Conservation (phyloP, 2,888 invertebrate genomes). For the Pyrrhia umbra region DNA sequence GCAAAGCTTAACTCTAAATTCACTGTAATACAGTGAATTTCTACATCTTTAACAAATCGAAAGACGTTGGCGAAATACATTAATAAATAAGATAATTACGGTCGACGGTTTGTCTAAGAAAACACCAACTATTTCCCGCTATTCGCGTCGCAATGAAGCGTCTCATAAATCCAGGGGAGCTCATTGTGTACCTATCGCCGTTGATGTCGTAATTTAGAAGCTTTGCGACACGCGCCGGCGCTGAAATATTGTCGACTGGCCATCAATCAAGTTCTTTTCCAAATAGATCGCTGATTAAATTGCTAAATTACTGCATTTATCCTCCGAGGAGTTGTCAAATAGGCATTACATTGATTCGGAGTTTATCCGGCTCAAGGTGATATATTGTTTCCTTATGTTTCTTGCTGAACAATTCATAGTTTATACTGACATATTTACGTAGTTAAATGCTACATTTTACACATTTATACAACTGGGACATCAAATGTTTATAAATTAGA, state of each 20-base stretch:
- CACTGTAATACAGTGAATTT: background rate
- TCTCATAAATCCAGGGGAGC: conserved; percentile 75
- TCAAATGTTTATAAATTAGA: background rate
- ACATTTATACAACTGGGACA: no score
- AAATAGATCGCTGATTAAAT: conserved; percentile 84
- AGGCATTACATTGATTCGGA: conserved; percentile 48
- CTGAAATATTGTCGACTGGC: conserved; percentile 79
- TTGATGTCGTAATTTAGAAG: conserved; percentile 79
- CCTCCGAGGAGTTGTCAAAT: conserved; percentile 47
- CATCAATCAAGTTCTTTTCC: conserved; percentile 82
- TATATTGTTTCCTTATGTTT: conserved; percentile 20
- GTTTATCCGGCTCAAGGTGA: conserved; percentile 52
- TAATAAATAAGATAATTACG: conserved; percentile 62
- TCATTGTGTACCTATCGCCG: conserved; percentile 80
- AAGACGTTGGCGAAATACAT: conserved; percentile 34
- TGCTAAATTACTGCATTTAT: conserved; percentile 77
- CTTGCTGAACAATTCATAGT: conserved; percentile 11
- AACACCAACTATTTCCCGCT: conserved; percentile 63
- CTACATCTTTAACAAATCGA: background rate
- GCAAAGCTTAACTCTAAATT: conserved; percentile 15
- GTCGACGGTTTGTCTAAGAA: conserved; percentile 61
- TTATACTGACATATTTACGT: background rate
- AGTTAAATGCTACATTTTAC: no score
- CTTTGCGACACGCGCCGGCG: conserved; percentile 71
- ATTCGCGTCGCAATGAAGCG: conserved; percentile 64